A percentile compares a stretch with the other conserved stretches of the same genome.
Evolutionary conservation across 2,113 vertebrate species (phyloP).

Genomic region (Lynx canadensis): DNA sequence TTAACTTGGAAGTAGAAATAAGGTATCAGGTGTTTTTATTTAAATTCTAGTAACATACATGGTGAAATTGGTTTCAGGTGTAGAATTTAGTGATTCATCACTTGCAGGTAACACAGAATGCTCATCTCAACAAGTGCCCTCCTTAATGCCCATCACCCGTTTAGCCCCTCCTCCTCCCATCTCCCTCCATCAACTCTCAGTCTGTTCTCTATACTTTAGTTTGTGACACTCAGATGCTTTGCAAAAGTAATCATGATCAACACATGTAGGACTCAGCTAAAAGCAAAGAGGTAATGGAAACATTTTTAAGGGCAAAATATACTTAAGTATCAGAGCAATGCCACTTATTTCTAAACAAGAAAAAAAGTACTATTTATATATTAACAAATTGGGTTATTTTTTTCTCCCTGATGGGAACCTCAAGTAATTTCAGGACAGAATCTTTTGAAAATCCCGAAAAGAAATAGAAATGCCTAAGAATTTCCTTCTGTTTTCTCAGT

Average conservation of each 20-base stretch:
- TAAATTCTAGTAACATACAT: no score
- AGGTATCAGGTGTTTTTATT: not conserved
- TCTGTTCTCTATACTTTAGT: no score
- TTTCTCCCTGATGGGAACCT: not conserved
- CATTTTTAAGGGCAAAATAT: not conserved
- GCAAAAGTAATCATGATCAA: not conserved
- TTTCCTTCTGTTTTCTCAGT: not conserved
- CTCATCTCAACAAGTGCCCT: no score
- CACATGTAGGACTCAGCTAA: not conserved
- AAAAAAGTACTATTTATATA: not conserved
- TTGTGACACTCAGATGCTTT: not conserved
- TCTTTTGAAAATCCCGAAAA: not conserved
- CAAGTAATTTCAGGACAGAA: not conserved
- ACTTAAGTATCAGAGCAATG: not conserved
- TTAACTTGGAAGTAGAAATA: slow-evolving; percentile 18
- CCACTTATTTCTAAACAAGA: not conserved
- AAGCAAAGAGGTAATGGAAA: not conserved
- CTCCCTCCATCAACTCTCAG: no score
- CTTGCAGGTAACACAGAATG: no score
- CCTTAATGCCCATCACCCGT: no score
- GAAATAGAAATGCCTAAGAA: not conserved
- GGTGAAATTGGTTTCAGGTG: no score
- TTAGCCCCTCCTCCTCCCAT: no score
- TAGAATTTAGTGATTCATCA: no score
- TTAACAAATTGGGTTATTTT: not conserved